These are phyloP conservation scores for Oryzias woworae DNA, from an alignment of 2,113 vertebrate species.

Conservation along the genomic window DNA sequence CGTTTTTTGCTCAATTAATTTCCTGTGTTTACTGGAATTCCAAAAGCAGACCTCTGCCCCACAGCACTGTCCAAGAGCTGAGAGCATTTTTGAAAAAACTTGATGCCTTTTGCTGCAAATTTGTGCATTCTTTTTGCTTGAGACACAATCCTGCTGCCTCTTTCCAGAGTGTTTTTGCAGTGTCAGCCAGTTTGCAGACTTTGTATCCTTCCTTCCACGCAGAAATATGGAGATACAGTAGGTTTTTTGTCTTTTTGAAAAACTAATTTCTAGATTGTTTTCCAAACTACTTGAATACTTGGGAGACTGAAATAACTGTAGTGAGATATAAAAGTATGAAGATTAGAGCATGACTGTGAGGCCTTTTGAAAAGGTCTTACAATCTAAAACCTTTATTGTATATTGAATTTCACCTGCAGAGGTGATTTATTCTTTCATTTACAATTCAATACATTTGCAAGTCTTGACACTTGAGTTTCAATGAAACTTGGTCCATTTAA, in stretches of 20 bases:
- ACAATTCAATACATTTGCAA: background rate
- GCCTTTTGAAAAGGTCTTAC: too few species aligned
- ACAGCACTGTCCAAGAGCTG: slow-evolving; percentile 33
- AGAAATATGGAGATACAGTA: slow-evolving; percentile 21
- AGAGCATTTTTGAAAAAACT: slow-evolving; percentile 26
- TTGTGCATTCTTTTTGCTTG: slow-evolving; percentile 54
- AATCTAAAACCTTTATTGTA: too few species aligned
- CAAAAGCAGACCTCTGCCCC: slow-evolving; percentile 42
- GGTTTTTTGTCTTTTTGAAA: slow-evolving; percentile 15
- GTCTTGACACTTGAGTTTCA: slow-evolving; percentile 14
- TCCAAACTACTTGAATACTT: too few species aligned
- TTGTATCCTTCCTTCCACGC: slow-evolving; percentile 25
- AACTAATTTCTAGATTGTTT: slow-evolving; percentile 8
- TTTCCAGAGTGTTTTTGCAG: slow-evolving; percentile 23
- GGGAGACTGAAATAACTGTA: too few species aligned
- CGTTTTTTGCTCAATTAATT: slow-evolving; percentile 45
- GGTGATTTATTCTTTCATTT: slow-evolving; percentile 18
- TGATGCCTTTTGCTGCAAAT: slow-evolving; percentile 41
- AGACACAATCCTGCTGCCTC: slow-evolving; percentile 24
- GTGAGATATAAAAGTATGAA: too few species aligned
- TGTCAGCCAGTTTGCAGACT: slow-evolving; percentile 29
- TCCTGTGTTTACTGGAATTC: slow-evolving; percentile 63
- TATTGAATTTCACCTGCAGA: slow-evolving; percentile 18
- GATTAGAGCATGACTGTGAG: too few species aligned
- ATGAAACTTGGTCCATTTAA: too few species aligned